Evolutionary conservation across 2,797 vertebrate species (phyloP), one percentile per base, ranked within the genome.

Genomic region (Micropoecilia bifurca): DNA sequence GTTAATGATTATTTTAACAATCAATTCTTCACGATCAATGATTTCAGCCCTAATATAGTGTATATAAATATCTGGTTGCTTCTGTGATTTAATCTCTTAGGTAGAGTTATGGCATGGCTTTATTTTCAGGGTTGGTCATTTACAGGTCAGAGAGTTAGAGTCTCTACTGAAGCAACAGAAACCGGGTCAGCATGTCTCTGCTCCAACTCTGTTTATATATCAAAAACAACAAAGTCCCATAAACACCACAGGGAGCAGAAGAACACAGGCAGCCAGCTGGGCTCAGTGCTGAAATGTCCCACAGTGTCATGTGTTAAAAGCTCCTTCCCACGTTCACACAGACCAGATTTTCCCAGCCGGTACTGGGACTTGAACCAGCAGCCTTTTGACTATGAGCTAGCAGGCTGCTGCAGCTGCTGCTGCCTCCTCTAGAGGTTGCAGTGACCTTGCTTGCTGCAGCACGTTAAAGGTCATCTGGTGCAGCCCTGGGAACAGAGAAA

Each of bases 381-480:
- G 85, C 91, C 91, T 88, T 92, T 91, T 81, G 82, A 86, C 78
- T 78, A 73, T 12, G 16, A 72, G 80, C 76, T 80, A 84, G 74
- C 88, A 90, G 91, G 90, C 90, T 92, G 22, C 14, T 47, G 46
- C 48, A 20, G 83, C 63, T 47, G 46, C 48, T 50, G 83, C 63
- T 7, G 46, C 45, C 74, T 84, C 89, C 95, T 91, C 68, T 1
- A 47, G 90, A 89, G 91, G 83, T 87, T 84, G 77, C 71, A 81
- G 82, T 88, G 86, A 89, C 92, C 92, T 85, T 78, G 2, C 92
- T 85, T 78, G 2, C 86, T 81, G 77, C 84, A 77, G 57, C 76
- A 80, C 73, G 71, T 77, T 87, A 92, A 94, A 95, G 94, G 93
- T 94, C 93, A 91, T 86, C 86, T 76, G 85, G 82, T 82, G 68